Base-by-base conservation (phyloP, 2,113 vertebrate species). In the Microtus richardsoni region DNA sequence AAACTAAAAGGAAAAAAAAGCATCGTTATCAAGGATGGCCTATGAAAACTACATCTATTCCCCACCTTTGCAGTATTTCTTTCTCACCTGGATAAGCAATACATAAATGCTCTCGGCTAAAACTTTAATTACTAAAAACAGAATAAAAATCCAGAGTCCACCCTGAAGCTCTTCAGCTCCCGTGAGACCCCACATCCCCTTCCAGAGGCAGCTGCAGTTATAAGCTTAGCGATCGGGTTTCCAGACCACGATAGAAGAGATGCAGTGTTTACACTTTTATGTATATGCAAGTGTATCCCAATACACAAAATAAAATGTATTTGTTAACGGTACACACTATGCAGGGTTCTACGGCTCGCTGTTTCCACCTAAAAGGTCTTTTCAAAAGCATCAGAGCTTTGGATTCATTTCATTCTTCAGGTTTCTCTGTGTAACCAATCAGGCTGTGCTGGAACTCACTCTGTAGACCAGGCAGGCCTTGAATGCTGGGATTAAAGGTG, bases 81-180 rank as follows among this genome's bases (percentile, higher is more conserved):
- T 89, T 96, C 89, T 86, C 28, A 93, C 47, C 44, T 78, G 58
- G 28, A 83, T 26, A 91, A 89, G 70, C 62, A 94, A 91, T 62
- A 83, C 12, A 79, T 75, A 58, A 77, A 41, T 77, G 86, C 88
- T 28, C 70, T 84, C 41, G 44, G 60, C 44, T 78, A 74, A 89
- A 41, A 74, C 44, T 8, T 74, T 39, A 90, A 95, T 44, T 83
- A 78, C 74, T 75, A 90, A 58, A 95, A 95, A 39, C 78, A 92
- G 83, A 64, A 75, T 41, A 91, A 78, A 91, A 91, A 89, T n/a
- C 44, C 52, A 74, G 96, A 78, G n/a, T 58, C 64, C 19, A 87
- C 74, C 33, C 77, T 89, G 44, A 36, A 74, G 30, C 8, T 87
- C 60, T 30, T 68, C 17, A 68, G 62, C 66, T 64, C 47, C 54